These are phyloP conservation scores for Torymus texanus DNA, from an alignment of 2,888 invertebrate genomes.

Conservation along the genomic window DNA sequence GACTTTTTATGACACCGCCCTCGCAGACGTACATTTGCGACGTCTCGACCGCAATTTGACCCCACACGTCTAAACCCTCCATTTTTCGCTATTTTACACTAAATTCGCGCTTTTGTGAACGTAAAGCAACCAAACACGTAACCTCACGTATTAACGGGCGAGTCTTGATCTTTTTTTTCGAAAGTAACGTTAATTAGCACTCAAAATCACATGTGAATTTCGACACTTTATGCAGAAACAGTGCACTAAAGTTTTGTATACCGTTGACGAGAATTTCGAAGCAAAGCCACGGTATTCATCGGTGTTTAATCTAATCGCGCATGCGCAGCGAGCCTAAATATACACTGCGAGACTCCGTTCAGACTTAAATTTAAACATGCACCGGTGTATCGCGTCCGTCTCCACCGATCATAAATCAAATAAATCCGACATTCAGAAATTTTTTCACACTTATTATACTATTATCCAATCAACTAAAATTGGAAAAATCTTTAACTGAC, in stretches of 20 bases:
- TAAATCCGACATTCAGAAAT: conserved; percentile 39
- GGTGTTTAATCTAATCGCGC: conserved; percentile 70
- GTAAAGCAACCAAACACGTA: no score
- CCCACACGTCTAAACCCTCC: conserved; percentile 86
- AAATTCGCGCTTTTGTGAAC: not conserved
- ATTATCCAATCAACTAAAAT: no score
- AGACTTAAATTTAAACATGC: conserved; percentile 68
- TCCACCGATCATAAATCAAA: conserved; percentile 45
- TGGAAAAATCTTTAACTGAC: no score
- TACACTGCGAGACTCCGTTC: conserved; percentile 69
- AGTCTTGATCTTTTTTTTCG: not conserved
- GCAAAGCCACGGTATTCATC: conserved; percentile 65
- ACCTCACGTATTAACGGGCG: no score
- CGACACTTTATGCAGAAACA: conserved; percentile 28
- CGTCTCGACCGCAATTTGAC: conserved; percentile 90
- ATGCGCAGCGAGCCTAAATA: conserved; percentile 72
- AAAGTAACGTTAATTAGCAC: not conserved
- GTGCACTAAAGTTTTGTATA: conserved; percentile 54
- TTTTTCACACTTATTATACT: not conserved
- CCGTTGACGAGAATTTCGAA: conserved; percentile 62
- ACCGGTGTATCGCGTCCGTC: conserved; percentile 31
- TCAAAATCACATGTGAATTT: not conserved
- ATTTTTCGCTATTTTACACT: conserved; percentile 56
- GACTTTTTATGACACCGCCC: conserved; percentile 86
- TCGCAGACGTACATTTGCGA: conserved; percentile 90